Percentiles rank a stretch among this genome's conserved stretches.
Evolutionary conservation across 1,140 invertebrate species (phyloP).

Genomic region (Drosophila miranda): DNA sequence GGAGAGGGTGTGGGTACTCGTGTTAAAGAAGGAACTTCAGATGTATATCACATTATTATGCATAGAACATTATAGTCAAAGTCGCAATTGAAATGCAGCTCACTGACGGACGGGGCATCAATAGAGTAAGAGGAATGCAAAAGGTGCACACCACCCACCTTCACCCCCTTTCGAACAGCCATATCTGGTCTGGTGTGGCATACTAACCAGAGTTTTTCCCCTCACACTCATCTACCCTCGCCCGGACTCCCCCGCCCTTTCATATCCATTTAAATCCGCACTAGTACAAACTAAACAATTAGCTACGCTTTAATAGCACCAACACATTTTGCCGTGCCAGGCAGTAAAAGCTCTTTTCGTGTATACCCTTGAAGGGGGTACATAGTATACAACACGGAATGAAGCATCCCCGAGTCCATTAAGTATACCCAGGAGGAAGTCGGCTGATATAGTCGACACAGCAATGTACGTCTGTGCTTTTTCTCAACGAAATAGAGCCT

Average conservation of each 20-base stretch:
- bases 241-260: constrained; percentile 1
- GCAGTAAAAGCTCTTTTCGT: too few species aligned
- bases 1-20: not conserved
- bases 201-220: constrained; percentile 54
- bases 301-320: constrained; percentile 9
- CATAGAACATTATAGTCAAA: constrained; percentile 51
- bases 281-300: constrained; percentile 26
- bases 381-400: too few species aligned
- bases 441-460: too few species aligned
- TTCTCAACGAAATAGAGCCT: too few species aligned
- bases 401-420: too few species aligned
- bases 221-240: not conserved
- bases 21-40: not conserved
- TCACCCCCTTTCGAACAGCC: not conserved
- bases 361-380: too few species aligned
- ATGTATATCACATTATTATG: constrained; percentile 48
- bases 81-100: constrained; percentile 62
- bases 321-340: too few species aligned
- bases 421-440: too few species aligned
- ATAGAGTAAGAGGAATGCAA: constrained; percentile 54
- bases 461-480: too few species aligned
- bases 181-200: constrained; percentile 39
- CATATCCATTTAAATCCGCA: constrained; percentile 12
- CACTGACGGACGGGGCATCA: constrained; percentile 33
- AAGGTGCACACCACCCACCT: constrained; percentile 2